Conservation (phyloP, 2,113 vertebrate species). For the Sylvietta virens region DNA sequence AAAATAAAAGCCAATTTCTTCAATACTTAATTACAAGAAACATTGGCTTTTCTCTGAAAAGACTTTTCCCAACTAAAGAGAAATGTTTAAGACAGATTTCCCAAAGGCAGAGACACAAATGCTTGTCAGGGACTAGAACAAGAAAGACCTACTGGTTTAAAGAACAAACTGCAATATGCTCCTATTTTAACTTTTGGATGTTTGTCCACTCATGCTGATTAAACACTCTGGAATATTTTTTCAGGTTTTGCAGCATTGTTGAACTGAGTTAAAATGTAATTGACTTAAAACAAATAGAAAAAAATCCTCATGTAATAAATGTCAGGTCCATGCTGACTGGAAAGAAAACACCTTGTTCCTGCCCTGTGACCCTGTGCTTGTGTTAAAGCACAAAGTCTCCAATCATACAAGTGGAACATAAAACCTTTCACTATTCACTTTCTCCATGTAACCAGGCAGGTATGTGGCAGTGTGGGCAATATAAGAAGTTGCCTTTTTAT, state of each 20-base stretch:
- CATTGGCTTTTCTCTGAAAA: background rate
- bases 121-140: background rate
- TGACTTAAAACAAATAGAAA: slow-evolving; percentile 44
- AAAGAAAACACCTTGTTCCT: slow-evolving; percentile 57
- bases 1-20: background rate
- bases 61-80: background rate
- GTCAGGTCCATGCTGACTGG: slow-evolving; percentile 42
- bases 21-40: background rate
- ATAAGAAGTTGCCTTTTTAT: background rate
- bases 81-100: background rate
- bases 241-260: slow-evolving; percentile 47
- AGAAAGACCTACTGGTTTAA: background rate
- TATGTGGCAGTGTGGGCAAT: background rate
- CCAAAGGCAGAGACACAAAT: background rate
- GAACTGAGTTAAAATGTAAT: slow-evolving; percentile 43
- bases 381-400: slow-evolving; percentile 51
- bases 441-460: background rate
- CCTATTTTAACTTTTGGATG: background rate
- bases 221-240: slow-evolving; percentile 22
- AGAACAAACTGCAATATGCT: background rate
- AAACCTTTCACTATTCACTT: slow-evolving; percentile 50
- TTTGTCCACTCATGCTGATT: slow-evolving; percentile 3
- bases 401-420: slow-evolving; percentile 47
- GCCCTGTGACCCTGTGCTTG: slow-evolving; percentile 37
- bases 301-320: slow-evolving; percentile 40